Evolutionary conservation across 2,113 vertebrate genomes (phyloP), one percentile per base, ranked within the genome.

Genomic region (Gasterosteus nipponicus): DNA sequence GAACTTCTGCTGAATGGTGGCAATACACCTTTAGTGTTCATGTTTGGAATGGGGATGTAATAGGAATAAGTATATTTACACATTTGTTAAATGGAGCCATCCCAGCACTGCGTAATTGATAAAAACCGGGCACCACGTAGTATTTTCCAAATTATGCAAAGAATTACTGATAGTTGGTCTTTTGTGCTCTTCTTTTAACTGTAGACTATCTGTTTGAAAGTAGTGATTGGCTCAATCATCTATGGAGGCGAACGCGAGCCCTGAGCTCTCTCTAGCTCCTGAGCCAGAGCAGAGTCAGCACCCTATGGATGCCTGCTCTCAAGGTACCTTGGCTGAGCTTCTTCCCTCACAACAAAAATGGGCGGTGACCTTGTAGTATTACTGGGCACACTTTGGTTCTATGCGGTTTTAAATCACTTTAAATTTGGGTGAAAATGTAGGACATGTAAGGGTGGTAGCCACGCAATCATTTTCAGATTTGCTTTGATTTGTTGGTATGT

Each of bases 161-260:
- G 44, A 82, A 64, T 87, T 74, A 88, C 81, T 88, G 64, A 87
- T 63, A 85, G 86, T 58, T 82, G 65, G 68, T 93, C 58, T 92
- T 79, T 86, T 92, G 82, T 92, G 81, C 81, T 93, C 78, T 80
- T 93, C 84, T 67, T 33, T 38, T 67, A 51, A 51, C 19, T 92
- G 86, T 91, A 95, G 94, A 80, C 5, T 91, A 94, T 94, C 87
- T 87, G 61, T 86, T 92, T 94, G 88, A 76, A 87, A 82, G 83
- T 88, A 93, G 86, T 91, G 89, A 42, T 89, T 84, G 88, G 85
- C 88, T 93, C 89, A 82, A 86, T 92, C 61, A 92, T 44, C 90
- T 93, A 95, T 96, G 96, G 95, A 96, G 88, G 93, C 92, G 91
- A 93, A 85, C 92, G 64, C 86, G 79, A 93, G 78, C 82, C 89